A percentile compares a stretch with the other conserved stretches of the same genome.
Evolutionary conservation across 2,888 invertebrate genomes (phyloP).

Genomic region (Acronicta leporina): DNA sequence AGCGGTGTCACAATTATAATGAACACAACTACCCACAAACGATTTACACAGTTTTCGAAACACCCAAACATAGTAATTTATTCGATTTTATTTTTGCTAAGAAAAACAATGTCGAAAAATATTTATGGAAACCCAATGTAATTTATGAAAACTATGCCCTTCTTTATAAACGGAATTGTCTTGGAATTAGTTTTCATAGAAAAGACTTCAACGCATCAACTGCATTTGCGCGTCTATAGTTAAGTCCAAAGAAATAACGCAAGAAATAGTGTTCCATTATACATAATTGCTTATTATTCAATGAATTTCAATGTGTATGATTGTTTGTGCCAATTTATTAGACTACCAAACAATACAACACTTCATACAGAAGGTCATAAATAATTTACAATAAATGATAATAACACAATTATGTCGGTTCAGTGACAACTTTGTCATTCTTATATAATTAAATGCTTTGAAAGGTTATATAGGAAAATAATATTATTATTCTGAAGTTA

Average conservation of each 20-base stretch:
- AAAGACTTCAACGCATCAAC: conserved; percentile 68
- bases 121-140: background rate
- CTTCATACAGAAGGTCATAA: conserved; percentile 29
- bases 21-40: conserved; percentile 36
- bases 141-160: background rate
- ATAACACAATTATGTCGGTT: conserved; percentile 33
- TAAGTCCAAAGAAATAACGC: background rate
- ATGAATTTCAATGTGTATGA: conserved; percentile 9
- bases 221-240: conserved; percentile 6
- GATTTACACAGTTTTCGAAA: conserved; percentile 8
- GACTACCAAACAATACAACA: conserved; percentile 24
- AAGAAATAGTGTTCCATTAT: background rate
- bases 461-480: conserved; percentile 23
- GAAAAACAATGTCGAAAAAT: background rate
- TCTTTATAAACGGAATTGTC: conserved; percentile 6
- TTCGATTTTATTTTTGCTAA: background rate
- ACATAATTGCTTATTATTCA: conserved; percentile 8
- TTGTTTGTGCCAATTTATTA: conserved; percentile 30
- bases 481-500: conserved; percentile 10
- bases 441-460: conserved; percentile 35
- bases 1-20: conserved; percentile 19
- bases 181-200: conserved; percentile 40
- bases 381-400: conserved; percentile 35
- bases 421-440: conserved; percentile 30
- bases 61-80: background rate